phyloP scores from a whole-genome alignment of 2,797 vertebrate species.

The Rhynchotus rufescens region DNA sequence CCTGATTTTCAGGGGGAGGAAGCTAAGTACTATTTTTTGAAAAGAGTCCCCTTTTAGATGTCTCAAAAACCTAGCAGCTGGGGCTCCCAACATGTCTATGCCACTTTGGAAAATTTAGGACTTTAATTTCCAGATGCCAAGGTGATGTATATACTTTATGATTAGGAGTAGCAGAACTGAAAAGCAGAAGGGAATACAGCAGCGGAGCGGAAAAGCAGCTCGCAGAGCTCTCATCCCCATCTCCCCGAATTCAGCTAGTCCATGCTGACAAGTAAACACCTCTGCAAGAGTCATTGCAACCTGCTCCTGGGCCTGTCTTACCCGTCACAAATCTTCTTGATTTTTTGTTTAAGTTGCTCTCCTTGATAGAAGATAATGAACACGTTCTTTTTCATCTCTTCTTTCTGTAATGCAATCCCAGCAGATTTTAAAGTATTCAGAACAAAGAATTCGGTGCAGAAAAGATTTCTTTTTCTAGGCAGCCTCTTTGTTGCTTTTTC shows the following conservation, averaged over 20 bases:
- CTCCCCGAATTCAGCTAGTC: not conserved
- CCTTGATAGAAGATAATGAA: slow-evolving; percentile 89
- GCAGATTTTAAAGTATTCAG: not conserved
- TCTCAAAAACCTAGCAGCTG: not conserved
- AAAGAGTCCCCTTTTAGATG: not conserved
- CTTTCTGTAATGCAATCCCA: slow-evolving; percentile 76
- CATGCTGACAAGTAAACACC: not conserved
- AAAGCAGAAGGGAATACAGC: fast-evolving
- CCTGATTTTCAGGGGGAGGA: not conserved
- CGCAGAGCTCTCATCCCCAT: not conserved
- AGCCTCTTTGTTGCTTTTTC: not conserved
- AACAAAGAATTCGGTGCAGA: not conserved
- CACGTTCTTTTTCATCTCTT: slow-evolving; percentile 85
- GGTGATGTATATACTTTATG: not conserved
- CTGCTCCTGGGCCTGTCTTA: slow-evolving; percentile 62
- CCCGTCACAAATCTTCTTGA: slow-evolving; percentile 86
- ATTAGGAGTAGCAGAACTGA: not conserved
- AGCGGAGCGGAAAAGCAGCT: not conserved
- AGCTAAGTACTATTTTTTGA: not conserved
- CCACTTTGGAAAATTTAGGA: not conserved
- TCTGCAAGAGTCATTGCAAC: fast-evolving
- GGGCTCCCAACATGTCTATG: not conserved
- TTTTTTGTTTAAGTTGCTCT: slow-evolving; percentile 84
- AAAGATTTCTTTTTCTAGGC: not conserved
- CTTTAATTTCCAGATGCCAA: not conserved